These are phyloP conservation scores for Eutolmus rufibarbis DNA, from an alignment of 2,888 invertebrate genomes.

Conservation along the genomic window DNA sequence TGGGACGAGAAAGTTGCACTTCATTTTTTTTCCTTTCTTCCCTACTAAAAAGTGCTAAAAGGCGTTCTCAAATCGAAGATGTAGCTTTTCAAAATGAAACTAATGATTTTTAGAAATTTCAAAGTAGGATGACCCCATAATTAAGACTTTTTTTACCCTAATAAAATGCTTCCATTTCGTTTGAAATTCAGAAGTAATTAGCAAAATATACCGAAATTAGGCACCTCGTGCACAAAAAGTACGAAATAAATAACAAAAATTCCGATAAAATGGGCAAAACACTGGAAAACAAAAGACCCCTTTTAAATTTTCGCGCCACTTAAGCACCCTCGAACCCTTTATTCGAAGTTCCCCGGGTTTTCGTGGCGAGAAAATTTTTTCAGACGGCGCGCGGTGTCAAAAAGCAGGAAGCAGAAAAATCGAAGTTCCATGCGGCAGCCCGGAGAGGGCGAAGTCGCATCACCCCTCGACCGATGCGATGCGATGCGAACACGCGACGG, in stretches of 20 bases:
- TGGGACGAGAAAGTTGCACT: too few relatives aligned
- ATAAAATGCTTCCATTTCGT: too few relatives aligned
- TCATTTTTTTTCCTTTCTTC: too few relatives aligned
- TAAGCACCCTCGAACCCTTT: background rate
- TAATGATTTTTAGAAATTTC: too few relatives aligned
- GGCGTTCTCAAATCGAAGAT: too few relatives aligned
- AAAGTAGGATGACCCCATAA: too few relatives aligned
- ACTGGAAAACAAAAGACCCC: background rate
- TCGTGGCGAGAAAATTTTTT: background rate
- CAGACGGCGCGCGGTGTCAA: background rate
- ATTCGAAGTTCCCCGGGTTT: background rate
- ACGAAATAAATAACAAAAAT: background rate
- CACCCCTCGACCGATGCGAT: background rate
- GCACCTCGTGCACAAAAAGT: background rate
- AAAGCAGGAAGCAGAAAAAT: background rate
- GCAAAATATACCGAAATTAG: background rate
- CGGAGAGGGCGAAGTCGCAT: background rate
- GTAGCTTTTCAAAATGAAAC: too few relatives aligned
- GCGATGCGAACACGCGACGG: too few relatives aligned
- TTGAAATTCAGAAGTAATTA: too few relatives aligned
- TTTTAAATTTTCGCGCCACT: background rate
- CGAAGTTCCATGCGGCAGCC: background rate
- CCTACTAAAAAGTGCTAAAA: too few relatives aligned
- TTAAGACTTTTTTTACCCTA: too few relatives aligned
- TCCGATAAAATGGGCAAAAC: background rate